Evolutionary conservation across 2,888 invertebrate species (phyloP), one percentile per base, ranked within the genome.

Genomic region (Nezara viridula): DNA sequence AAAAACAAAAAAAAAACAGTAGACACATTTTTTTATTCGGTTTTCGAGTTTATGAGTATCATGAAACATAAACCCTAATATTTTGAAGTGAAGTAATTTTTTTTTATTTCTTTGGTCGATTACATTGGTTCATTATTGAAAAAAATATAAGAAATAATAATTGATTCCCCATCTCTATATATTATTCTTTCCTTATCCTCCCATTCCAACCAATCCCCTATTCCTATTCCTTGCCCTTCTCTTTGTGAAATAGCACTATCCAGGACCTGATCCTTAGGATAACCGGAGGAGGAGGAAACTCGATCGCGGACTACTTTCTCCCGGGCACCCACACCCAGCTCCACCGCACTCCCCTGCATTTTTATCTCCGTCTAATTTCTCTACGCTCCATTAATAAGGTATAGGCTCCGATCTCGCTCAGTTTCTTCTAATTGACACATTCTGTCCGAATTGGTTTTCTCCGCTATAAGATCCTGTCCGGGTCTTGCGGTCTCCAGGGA

Each of bases 301-400:
- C 44, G n/a, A 81, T 47, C 81, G n/a, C 44, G 81, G 44, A 44
- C 81, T 81, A 81, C 81, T 81, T 81, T 81, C 81, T 81, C 81
- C 73, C 77, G 44, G 81, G 40, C 81, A 81, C 81, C 81, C 81
- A 81, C 81, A 47, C 81, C 81, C 81, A 44, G n/a, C 44, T 40
- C 40, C 40, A 40, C 77, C 44, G 40, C 81, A 81, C 44, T 81
- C 81, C 66, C 66, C 66, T 73, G 66, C 66, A 73, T 73, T 73
- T 73, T 73, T 73, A 73, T 37, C 66, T 73, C 66, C 66, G 37
- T 73, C 66, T 73, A 73, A 73, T 73, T 73, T 73, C 66, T 73
- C 66, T 10, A 21, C 66, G 66, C 27, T 37, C 66, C 66, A 73
- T 73, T 73, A 73, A 73, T 73, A 73, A 73, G 37, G 19, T 37